Percentiles rank a stretch among this genome's conserved stretches.
Conservation (phyloP, 2,888 invertebrate species). For the Metopia argyrocephala region DNA sequence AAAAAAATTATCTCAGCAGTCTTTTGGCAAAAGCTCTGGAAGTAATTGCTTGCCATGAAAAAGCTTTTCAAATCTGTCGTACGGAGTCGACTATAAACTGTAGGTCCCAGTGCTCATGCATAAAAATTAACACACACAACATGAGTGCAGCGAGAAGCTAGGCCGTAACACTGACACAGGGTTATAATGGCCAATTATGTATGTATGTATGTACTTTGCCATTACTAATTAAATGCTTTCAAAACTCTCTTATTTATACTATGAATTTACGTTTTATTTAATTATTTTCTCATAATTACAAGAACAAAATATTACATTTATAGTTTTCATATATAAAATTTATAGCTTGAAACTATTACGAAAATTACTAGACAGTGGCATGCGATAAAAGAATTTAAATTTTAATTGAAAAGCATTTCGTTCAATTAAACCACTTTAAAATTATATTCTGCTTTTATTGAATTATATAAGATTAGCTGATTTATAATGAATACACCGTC, state of each 20-base stretch:
- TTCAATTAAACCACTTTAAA: neutral
- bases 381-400: neutral
- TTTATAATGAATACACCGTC: neutral
- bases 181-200: too few relatives aligned
- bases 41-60: too few relatives aligned
- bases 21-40: too few relatives aligned
- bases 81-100: too few relatives aligned
- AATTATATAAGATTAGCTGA: constrained; percentile 13
- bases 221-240: neutral
- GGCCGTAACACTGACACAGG: too few relatives aligned
- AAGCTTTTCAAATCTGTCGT: too few relatives aligned
- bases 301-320: neutral
- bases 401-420: neutral
- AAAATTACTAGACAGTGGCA: neutral
- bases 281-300: neutral
- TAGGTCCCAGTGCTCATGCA: too few relatives aligned
- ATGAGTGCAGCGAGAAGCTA: too few relatives aligned
- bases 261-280: neutral
- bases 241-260: neutral
- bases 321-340: neutral
- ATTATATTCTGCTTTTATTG: constrained; percentile 1
- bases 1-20: too few relatives aligned
- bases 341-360: neutral
- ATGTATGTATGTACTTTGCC: too few relatives aligned
- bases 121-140: too few relatives aligned